Percentiles rank a stretch among this genome's conserved stretches.
phyloP scores from a whole-genome alignment of 2,797 vertebrate genomes.

The Cheracebus regulus region DNA sequence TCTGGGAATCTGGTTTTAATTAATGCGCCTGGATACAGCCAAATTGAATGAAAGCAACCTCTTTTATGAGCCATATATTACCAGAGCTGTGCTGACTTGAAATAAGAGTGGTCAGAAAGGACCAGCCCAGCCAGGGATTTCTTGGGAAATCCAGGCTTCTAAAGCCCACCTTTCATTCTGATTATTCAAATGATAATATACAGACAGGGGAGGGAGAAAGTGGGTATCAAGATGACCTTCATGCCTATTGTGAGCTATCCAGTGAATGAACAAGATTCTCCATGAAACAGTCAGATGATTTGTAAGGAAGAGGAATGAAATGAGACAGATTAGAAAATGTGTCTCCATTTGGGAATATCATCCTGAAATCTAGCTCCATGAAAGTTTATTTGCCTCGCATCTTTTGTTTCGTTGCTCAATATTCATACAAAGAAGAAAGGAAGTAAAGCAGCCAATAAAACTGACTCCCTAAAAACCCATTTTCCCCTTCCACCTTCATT shows the following conservation, averaged over 20 bases:
- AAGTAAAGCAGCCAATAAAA: not conserved
- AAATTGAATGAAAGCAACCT: conserved; percentile 12
- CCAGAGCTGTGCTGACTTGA: not conserved
- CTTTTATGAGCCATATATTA: conserved; percentile 58
- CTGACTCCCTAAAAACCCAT: not conserved
- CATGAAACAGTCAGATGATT: not conserved
- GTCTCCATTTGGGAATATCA: not conserved
- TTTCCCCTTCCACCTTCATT: not conserved
- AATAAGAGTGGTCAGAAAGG: not conserved
- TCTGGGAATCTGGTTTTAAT: conserved; percentile 73
- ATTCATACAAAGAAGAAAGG: conserved; percentile 34
- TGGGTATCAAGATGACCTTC: not conserved
- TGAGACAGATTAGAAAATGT: not conserved
- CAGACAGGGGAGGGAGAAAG: not conserved
- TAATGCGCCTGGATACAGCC: conserved; percentile 44
- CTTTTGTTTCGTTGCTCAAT: conserved; percentile 51
- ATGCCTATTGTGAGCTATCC: conserved; percentile 31
- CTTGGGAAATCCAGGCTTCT: not conserved
- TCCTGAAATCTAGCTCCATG: conserved; percentile 46
- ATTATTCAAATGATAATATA: conserved; percentile 63
- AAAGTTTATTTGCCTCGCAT: conserved; percentile 52
- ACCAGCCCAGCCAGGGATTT: not conserved
- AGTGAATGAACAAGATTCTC: not conserved
- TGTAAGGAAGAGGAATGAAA: conserved; percentile 1
- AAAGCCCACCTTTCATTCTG: not conserved